These are phyloP conservation scores for Psittacus erithacus DNA, from an alignment of 2,113 vertebrate species.

Conservation along the genomic window DNA sequence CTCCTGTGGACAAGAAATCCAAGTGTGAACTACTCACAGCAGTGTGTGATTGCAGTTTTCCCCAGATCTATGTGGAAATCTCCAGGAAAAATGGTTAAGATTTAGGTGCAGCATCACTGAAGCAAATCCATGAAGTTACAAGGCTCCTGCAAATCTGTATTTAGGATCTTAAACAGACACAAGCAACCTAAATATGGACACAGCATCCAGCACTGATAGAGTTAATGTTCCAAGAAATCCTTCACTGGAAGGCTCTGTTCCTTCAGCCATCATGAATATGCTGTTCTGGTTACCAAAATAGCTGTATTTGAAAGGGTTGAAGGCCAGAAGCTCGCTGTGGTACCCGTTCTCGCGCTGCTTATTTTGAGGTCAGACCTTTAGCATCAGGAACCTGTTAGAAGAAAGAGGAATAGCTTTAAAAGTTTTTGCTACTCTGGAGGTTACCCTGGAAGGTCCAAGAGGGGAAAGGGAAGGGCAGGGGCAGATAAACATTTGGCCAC, in stretches of 20 bases:
- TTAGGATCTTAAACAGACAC: neutral
- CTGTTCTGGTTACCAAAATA: constrained; percentile 1
- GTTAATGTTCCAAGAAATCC: constrained; percentile 23
- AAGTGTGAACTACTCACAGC: neutral
- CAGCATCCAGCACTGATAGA: neutral
- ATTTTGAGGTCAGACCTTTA: constrained; percentile 62
- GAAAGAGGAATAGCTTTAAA: constrained; percentile 25
- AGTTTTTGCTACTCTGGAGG: constrained; percentile 26
- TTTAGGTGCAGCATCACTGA: neutral
- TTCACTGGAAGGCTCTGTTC: neutral
- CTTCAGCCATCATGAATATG: neutral
- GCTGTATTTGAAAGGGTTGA: neutral
- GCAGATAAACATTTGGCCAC: constrained; percentile 22
- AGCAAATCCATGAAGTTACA: neutral
- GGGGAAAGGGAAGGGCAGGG: constrained; percentile 46
- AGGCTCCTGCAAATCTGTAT: neutral
- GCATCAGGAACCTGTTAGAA: constrained; percentile 66
- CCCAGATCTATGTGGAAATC: neutral
- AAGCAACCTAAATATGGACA: neutral
- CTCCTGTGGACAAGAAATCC: neutral
- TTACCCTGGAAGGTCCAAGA: neutral
- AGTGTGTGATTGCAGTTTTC: neutral
- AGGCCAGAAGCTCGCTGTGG: neutral
- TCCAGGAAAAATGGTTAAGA: neutral
- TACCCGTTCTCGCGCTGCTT: constrained; percentile 19